A percentile compares a stretch with the other conserved stretches of the same genome.
Evolutionary conservation across 2,113 vertebrate species (phyloP).

Genomic region (Panthera leo): DNA sequence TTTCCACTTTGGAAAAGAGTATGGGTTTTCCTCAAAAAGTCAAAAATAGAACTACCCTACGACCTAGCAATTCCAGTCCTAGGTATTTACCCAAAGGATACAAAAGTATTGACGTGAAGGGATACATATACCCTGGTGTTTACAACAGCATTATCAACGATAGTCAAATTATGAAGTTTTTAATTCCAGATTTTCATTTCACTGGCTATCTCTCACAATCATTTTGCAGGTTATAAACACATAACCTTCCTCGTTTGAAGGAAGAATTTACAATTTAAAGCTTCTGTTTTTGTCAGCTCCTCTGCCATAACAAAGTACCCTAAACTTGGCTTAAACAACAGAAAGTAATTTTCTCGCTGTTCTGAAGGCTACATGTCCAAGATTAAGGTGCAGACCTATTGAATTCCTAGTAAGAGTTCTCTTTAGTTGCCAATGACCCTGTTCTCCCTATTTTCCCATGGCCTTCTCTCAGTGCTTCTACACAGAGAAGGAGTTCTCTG

Average conservation of each 20-base stretch:
- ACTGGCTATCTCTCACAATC: slow-evolving; percentile 30
- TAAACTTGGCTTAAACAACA: not conserved
- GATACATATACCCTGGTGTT: not conserved
- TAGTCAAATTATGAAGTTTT: not conserved
- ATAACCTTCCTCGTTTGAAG: not conserved
- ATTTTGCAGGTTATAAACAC: not conserved
- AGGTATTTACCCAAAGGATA: not conserved
- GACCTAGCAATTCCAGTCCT: not conserved
- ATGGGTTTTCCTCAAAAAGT: not conserved
- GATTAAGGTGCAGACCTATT: not conserved
- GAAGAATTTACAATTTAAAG: not conserved
- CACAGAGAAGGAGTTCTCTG: not conserved
- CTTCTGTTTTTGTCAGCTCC: not conserved
- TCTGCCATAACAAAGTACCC: not conserved
- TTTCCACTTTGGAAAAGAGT: not conserved
- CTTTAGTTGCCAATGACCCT: not conserved
- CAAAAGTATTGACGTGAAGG: not conserved
- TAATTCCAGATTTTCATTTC: not conserved
- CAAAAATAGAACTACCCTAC: not conserved
- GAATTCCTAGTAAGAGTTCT: not conserved
- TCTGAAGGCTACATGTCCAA: not conserved
- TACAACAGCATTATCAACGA: not conserved
- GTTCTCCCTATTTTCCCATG: not conserved
- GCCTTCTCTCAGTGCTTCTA: not conserved
- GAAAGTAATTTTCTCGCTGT: not conserved